Evolutionary conservation across 2,113 vertebrate genomes (phyloP).

Genomic region (Poicephalus gulielmi): DNA sequence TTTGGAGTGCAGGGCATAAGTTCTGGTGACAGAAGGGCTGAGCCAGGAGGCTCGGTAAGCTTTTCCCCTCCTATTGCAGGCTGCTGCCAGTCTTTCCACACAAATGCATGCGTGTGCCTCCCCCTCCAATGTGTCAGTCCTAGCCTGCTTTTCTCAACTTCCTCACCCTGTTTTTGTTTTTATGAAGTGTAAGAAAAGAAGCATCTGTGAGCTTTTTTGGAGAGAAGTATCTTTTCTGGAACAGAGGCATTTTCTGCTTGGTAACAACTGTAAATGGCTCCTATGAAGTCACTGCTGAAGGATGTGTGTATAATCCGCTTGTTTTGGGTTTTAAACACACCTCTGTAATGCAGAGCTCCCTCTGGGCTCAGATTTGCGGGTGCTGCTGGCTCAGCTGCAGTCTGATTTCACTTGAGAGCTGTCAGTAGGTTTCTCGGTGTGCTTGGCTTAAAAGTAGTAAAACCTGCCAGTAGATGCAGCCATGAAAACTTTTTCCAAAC

Average conservation of each 20-base stretch:
- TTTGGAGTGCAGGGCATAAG: background rate
- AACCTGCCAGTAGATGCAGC: background rate
- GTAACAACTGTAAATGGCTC: background rate
- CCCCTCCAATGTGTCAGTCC: background rate
- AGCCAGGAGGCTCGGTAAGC: background rate
- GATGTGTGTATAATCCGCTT: background rate
- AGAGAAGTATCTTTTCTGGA: background rate
- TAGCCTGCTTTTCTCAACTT: background rate
- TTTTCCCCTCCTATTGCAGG: background rate
- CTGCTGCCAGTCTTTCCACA: background rate
- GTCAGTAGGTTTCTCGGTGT: background rate
- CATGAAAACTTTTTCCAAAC: background rate
- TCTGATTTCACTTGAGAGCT: background rate
- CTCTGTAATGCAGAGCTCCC: background rate
- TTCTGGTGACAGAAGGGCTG: background rate
- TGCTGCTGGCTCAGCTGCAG: background rate
- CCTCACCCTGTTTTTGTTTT: background rate
- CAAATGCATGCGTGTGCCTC: background rate
- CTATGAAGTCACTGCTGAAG: background rate
- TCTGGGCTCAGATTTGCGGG: background rate
- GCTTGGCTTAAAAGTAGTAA: background rate
- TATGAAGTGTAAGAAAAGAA: background rate
- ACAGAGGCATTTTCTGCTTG: background rate
- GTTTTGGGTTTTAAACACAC: background rate
- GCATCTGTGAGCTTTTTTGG: background rate